Evolutionary conservation across 2,113 vertebrate species (phyloP), one percentile per base, ranked within the genome.

Genomic region (Dicerorhinus sumatrensis): DNA sequence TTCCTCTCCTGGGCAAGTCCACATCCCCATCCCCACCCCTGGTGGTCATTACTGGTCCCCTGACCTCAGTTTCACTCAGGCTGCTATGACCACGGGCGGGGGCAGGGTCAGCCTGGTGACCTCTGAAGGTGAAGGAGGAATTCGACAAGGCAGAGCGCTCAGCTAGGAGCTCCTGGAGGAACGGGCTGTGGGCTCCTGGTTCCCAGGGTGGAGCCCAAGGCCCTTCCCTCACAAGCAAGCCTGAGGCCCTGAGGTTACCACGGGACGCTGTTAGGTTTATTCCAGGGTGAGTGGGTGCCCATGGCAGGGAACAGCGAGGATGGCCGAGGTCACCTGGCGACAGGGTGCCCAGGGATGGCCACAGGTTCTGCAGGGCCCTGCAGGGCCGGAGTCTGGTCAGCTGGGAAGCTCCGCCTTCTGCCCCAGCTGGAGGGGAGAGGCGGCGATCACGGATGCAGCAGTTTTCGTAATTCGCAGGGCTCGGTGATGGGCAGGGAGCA

Each of bases 401-500:
- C 16, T 14, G 79, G 69, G 80, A 79, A 92, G 90, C 80, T 70
- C 51, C 13, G 5, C 80, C 84, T 97, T 63, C 77, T 29, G 67
- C 80, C 72, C 94, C 73, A 58, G 42, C 67, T 63, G 6, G 2
- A 16, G 65, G 12, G 18, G 3, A 54, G 20, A 27, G 4, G 4
- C 33, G 29, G 16, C 31, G 51, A 80, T 98, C 98, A 99, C 0
- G 88, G 87, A 93, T 99, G 98, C 80, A 99, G 99, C 48, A 99
- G 98, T 76, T 98, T 99, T 20, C 98, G 98, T 21, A 99, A 98
- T 46, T 99, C 99, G 80, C 98, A 98, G 29, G 99, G 98, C 13
- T 99, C 99, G 0, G 99, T 99, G 98, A 99, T 92, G 0, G 99
- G 99, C 94, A 99, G 98, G 0, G 99, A 99, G 85, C 99, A 99